phyloP scores from a whole-genome alignment of 2,113 vertebrate species.

The Vanacampus margaritifer region DNA sequence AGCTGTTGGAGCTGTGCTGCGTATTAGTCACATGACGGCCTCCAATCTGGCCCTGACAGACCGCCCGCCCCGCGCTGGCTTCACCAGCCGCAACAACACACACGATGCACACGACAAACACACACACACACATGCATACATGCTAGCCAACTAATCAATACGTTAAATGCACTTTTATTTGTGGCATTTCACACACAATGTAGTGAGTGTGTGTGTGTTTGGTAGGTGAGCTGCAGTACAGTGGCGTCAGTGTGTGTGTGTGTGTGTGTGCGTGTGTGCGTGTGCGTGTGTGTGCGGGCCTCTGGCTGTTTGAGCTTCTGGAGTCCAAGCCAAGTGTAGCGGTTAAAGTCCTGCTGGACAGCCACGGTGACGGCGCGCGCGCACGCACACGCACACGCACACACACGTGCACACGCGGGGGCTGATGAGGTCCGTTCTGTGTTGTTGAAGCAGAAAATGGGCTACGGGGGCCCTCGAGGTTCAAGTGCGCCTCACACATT shows the following conservation, averaged over 20 bases:
- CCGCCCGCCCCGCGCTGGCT: slow-evolving; percentile 49
- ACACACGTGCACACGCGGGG: background rate
- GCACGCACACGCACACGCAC: background rate
- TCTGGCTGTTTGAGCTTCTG: slow-evolving; percentile 58
- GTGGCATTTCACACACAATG: background rate
- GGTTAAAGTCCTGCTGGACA: slow-evolving; percentile 66
- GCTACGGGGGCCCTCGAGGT: background rate
- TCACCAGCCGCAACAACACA: slow-evolving; percentile 61
- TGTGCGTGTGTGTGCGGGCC: slow-evolving; percentile 36
- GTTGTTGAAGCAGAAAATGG: slow-evolving; percentile 9
- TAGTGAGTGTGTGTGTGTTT: too few species aligned
- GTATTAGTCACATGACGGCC: slow-evolving; percentile 78
- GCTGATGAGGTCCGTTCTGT: background rate
- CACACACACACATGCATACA: slow-evolving; percentile 7
- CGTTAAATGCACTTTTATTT: background rate
- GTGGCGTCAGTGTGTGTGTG: background rate
- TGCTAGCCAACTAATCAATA: background rate
- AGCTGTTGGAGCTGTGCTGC: slow-evolving; percentile 76
- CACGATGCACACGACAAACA: too few species aligned
- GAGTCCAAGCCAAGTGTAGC: slow-evolving; percentile 57
- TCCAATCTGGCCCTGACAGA: slow-evolving; percentile 76
- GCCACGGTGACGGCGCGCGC: slow-evolving; percentile 11
- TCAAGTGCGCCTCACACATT: background rate
- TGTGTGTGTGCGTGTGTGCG: slow-evolving; percentile 38
- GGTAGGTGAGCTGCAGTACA: too few species aligned